These are phyloP conservation scores for Menidia menidia DNA, from an alignment of 2,797 vertebrate genomes.

Conservation along the genomic window DNA sequence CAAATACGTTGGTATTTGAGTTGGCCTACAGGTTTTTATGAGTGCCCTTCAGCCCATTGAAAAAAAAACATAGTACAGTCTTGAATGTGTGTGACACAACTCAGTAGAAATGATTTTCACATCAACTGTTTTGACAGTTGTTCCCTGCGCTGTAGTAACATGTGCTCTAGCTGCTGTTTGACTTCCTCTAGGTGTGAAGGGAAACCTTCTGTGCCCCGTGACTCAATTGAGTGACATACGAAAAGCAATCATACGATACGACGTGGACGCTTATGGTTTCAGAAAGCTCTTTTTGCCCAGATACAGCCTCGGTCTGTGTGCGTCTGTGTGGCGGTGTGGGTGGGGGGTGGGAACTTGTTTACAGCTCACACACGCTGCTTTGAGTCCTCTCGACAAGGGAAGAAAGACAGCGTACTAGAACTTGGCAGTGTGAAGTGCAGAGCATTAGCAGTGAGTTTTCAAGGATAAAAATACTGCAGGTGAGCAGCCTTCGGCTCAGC, in stretches of 20 bases:
- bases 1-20: constrained; percentile 32
- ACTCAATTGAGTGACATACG: constrained; percentile 64
- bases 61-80: constrained; percentile 12
- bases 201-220: constrained; percentile 63
- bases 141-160: constrained; percentile 51
- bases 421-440: constrained; percentile 74
- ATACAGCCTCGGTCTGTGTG: constrained; percentile 74
- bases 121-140: constrained; percentile 40
- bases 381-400: constrained; percentile 75
- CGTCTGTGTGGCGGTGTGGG: constrained; percentile 57
- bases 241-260: constrained; percentile 75
- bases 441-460: constrained; percentile 64
- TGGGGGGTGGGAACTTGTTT: constrained; percentile 81
- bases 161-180: constrained; percentile 56
- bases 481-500: constrained; percentile 69
- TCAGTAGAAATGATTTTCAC: constrained; percentile 4
- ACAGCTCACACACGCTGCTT: constrained; percentile 78
- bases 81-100: neutral
- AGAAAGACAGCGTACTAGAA: constrained; percentile 73
- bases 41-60: constrained; percentile 31
- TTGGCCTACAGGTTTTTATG: constrained; percentile 34
- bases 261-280: constrained; percentile 71
- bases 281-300: constrained; percentile 80
- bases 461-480: constrained; percentile 76
- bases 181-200: constrained; percentile 71